Percentiles rank a stretch among this genome's conserved stretches.
Evolutionary conservation across 1,140 invertebrate genomes (phyloP).

Genomic region (Drosophila repletoides): DNA sequence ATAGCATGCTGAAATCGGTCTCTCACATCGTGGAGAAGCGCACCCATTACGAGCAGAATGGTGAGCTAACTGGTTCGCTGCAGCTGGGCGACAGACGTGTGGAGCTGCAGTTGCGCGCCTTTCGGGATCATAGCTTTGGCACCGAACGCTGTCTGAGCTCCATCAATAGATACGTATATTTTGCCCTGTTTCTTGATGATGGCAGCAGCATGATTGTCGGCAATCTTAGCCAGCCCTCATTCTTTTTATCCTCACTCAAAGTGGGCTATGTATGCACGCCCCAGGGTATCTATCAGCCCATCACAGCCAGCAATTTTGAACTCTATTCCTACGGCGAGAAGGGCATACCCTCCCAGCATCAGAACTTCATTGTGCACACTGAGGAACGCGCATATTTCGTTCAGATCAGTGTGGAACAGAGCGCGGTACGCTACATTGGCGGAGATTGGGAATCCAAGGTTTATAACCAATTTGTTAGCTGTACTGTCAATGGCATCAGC

Average conservation of each 20-base stretch:
- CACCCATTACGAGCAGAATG: conserved; percentile 72
- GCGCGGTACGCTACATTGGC: conserved; percentile 62
- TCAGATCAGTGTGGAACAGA: conserved; percentile 60
- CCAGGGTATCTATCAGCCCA: conserved; percentile 56
- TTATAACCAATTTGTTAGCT: conserved; percentile 73
- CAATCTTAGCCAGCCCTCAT: conserved; percentile 74
- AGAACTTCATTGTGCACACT: conserved; percentile 73
- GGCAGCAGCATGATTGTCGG: conserved; percentile 75
- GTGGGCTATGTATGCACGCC: conserved; percentile 66
- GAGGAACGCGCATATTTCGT: conserved; percentile 57
- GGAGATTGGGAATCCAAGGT: conserved; percentile 79
- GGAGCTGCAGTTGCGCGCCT: conserved; percentile 31
- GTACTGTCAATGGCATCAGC: conserved; percentile 66
- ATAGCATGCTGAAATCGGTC: conserved; percentile 54
- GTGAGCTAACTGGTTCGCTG: conserved; percentile 37
- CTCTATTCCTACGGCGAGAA: conserved; percentile 75
- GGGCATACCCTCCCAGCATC: conserved; percentile 67
- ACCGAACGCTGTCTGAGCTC: conserved; percentile 75
- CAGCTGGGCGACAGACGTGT: not conserved
- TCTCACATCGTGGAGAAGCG: conserved; percentile 62
- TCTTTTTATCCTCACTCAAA: conserved; percentile 75
- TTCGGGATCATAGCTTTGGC: conserved; percentile 74
- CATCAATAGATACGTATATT: conserved; percentile 80
- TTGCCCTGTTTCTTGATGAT: conserved; percentile 70
- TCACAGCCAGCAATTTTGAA: conserved; percentile 73